Base-by-base conservation (phyloP, 2,888 invertebrate species). In the Eupeodes luniger region DNA sequence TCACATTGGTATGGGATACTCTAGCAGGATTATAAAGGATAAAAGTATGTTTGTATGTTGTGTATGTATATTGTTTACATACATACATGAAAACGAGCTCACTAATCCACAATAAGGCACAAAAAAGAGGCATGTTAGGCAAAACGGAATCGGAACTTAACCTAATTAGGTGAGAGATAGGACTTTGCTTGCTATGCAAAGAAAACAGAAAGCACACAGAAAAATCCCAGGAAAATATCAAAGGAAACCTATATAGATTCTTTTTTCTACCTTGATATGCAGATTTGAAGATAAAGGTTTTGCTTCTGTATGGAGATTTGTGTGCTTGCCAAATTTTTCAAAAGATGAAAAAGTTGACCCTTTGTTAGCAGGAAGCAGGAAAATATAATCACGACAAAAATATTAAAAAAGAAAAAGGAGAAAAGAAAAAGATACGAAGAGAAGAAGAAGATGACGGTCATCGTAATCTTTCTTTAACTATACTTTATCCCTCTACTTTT, bases 141-240 rank as follows among this genome's bases (percentile, higher is more conserved):
- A 55, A 55, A 49, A 47, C 51, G 51, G n/a, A 10, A 34, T 34
- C 44, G 44, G 53, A 62, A 57, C 61, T 51, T 62, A 59, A 61
- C 67, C 61, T 69, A 76, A 81, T 81, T 75, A 62, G 81, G 62
- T 66, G 49, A 72, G 49, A 72, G 61, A 80, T 80, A 74, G 64
- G 55, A 36, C 49, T 66, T 72, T 40, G 12, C 44, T 27, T 66
- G 9, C 14, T 51, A 44, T 10, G 55, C 7, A 69, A 36, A 10
- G n/a, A 12, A 55, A 16, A 12, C 40, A 16, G 55, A 16, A 40
- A 10, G 3, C 27, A 27, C 27, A 27, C 27, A 27, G 27, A 47
- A 7, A 16, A 11, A 40, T 10, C 16, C 16, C 2, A 2, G 0
- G 55, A 80, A 34, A 14, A 51, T 34, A 51, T 62, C 51, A 80